Conservation (phyloP, 1,140 invertebrate genomes). For the Thaumatotibia leucotreta region DNA sequence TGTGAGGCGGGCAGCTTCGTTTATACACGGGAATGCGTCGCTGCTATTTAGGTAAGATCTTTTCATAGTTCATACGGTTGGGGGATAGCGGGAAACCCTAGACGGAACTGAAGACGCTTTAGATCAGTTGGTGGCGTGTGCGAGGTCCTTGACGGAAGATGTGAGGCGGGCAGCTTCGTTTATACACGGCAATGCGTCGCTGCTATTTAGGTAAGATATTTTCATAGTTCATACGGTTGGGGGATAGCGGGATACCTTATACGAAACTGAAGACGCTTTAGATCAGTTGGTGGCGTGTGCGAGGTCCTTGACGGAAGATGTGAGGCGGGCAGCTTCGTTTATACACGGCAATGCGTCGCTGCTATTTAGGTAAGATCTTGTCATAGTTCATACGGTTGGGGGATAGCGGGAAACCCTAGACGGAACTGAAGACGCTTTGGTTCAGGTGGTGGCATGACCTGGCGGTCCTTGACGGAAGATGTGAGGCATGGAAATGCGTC, state of each 20-base stretch:
- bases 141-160: slow-evolving; percentile 91
- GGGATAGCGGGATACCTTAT: slow-evolving; percentile 78
- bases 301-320: slow-evolving; percentile 90
- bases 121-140: slow-evolving; percentile 90
- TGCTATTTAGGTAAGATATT: slow-evolving; percentile 84
- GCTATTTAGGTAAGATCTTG: slow-evolving; percentile 82
- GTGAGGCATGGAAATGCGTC: too few species aligned
- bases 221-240: too few species aligned
- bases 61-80: too few species aligned
- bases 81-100: slow-evolving; percentile 78
- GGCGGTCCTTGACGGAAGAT: too few species aligned
- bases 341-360: slow-evolving; percentile 93
- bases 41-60: slow-evolving; percentile 83
- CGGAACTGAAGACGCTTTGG: too few species aligned
- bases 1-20: slow-evolving; percentile 90
- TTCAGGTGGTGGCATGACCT: too few species aligned
- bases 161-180: slow-evolving; percentile 91
- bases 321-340: slow-evolving; percentile 90
- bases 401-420: too few species aligned
- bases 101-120: slow-evolving; percentile 84
- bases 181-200: slow-evolving; percentile 91
- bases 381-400: too few species aligned
- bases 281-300: slow-evolving; percentile 91
- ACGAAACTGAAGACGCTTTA: slow-evolving; percentile 83
- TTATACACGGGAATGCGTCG: slow-evolving; percentile 93